Conservation (phyloP, 2,113 vertebrate species). For the Myanophis thanlyinensis region DNA sequence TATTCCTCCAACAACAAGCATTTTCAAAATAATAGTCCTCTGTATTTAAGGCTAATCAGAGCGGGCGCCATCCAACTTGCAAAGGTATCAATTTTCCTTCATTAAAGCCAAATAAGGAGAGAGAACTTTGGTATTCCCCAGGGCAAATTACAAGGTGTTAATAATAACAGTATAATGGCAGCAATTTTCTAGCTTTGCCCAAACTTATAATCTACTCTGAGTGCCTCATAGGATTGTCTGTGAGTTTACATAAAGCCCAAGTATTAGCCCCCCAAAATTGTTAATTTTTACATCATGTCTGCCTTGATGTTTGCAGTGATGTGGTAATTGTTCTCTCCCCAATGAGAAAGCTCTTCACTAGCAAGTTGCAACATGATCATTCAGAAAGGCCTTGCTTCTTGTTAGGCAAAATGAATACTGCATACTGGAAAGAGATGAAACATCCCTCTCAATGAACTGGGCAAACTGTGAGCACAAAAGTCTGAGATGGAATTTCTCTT, state of each 20-base stretch:
- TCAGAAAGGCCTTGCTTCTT: slow-evolving; percentile 47
- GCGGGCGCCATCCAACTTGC: slow-evolving; percentile 94
- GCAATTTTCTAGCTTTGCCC: slow-evolving; percentile 92
- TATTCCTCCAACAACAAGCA: slow-evolving; percentile 80
- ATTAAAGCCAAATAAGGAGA: slow-evolving; percentile 97
- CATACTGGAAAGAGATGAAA: slow-evolving; percentile 27
- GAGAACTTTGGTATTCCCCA: slow-evolving; percentile 95
- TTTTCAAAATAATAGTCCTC: slow-evolving; percentile 87
- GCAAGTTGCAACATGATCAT: slow-evolving; percentile 67
- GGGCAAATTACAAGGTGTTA: slow-evolving; percentile 99
- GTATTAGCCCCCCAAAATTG: slow-evolving; percentile 76
- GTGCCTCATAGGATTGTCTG: slow-evolving; percentile 83
- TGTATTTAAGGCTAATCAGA: slow-evolving; percentile 88
- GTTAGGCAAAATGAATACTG: slow-evolving; percentile 38
- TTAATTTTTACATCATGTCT: slow-evolving; percentile 82
- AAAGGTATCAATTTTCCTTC: slow-evolving; percentile 98
- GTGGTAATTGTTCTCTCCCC: slow-evolving; percentile 68
- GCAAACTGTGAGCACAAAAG: slow-evolving; percentile 27
- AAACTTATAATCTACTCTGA: slow-evolving; percentile 87
- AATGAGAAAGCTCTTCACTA: slow-evolving; percentile 28
- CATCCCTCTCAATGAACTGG: slow-evolving; percentile 25
- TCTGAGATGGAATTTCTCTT: slow-evolving; percentile 21
- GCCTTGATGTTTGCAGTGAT: slow-evolving; percentile 68
- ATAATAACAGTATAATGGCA: slow-evolving; percentile 99
- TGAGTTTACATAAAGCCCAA: slow-evolving; percentile 80